These are phyloP conservation scores for Heliothis subflexa DNA, from an alignment of 1,140 invertebrate species.

Conservation along the genomic window DNA sequence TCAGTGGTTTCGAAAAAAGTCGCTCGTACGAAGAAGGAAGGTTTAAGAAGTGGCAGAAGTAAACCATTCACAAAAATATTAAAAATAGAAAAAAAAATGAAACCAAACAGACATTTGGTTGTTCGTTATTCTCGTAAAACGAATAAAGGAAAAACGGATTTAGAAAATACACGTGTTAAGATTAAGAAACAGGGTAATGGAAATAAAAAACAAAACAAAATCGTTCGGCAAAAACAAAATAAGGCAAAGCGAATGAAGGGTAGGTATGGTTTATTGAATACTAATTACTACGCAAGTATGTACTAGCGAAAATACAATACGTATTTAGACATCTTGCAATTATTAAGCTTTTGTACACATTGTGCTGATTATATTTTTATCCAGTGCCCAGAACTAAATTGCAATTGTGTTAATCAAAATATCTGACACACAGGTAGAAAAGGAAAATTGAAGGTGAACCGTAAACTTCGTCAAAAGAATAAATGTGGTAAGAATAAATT, in stretches of 20 bases:
- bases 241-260: not conserved
- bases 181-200: not conserved
- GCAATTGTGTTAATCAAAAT: no score
- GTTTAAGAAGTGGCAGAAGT: not conserved
- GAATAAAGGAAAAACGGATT: not conserved
- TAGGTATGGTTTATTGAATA: not conserved
- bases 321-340: no score
- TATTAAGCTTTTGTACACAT: no score
- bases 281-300: no score
- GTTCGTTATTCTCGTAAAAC: not conserved
- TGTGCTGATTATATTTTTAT: no score
- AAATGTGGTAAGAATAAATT: not conserved
- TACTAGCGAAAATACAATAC: no score
- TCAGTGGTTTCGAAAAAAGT: no score
- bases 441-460: not conserved
- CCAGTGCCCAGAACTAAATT: not conserved
- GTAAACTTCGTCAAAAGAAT: not conserved
- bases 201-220: not conserved
- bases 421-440: not conserved
- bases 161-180: not conserved
- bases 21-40: not conserved
- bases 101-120: constrained; percentile 13
- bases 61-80: not conserved
- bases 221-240: not conserved
- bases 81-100: constrained; percentile 19